Evolutionary conservation across 35 echinoderm and acorn worm species (phyloP), one percentile per base, ranked within the genome.

Genomic region (Ptychodera flava): DNA sequence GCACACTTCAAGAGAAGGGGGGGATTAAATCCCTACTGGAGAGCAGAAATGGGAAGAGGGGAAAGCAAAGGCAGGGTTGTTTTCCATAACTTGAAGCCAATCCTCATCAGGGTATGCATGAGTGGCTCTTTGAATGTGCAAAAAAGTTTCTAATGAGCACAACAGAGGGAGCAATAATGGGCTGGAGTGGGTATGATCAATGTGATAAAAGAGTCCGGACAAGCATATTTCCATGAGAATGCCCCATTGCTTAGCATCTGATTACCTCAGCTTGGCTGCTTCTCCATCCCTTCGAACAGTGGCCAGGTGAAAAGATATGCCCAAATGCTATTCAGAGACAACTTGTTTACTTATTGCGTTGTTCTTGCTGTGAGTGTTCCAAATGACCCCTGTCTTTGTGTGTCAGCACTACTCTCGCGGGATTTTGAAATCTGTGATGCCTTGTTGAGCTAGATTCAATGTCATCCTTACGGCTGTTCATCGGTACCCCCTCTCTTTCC

Each of bases 261-360:
- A 64, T 64, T 64, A 64, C 45, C 45, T 64, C 45, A 64, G 45
- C 45, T 64, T 22, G 22, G 45, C 22, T 22, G 45, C 45, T 64
- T 22, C 22, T 64, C 45, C 45, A 64, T 22, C 22, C 45, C 22
- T 64, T 6, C 45, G 22, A 6, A 64, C 45, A 64, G 45, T 64
- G n/a, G n/a, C n/a, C n/a, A n/a, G n/a, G n/a, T n/a, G 45, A 64
- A 64, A 64, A 64, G 45, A 64, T 64, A 64, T 64, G 45, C 45
- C 22, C 45, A 64, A 64, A 6, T 22, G 45, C 45, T 22, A 64
- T 64, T 64, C 6, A 64, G 22, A 64, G 22, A 64, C 22, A 22
- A 6, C 45, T 22, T 64, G 45, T 64, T 64, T 64, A 64, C 45
- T 64, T 64, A 12, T 22, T 64, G 45, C 22, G 45, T 64, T 64